A percentile compares a stretch with the other conserved stretches of the same genome.
Conservation (phyloP, 37 sponge, comb jelly and placozoan genomes). For the Lycopodina hypogea region DNA sequence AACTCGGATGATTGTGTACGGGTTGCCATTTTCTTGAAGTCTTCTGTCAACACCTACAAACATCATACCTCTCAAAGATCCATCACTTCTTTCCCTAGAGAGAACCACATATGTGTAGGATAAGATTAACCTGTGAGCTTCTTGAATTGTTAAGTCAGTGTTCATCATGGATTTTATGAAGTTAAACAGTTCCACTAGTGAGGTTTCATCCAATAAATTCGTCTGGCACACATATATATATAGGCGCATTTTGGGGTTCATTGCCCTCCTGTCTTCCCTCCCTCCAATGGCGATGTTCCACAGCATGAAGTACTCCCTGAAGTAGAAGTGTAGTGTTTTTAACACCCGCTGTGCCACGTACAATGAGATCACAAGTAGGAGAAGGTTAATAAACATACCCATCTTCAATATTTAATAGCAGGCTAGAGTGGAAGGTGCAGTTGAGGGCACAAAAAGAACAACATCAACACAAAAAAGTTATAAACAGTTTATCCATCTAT, state of each 20-base stretch:
- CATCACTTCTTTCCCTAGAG: constrained; percentile 67
- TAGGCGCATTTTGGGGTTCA: constrained; percentile 24
- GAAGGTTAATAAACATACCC: too few relatives aligned
- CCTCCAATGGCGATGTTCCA: constrained; percentile 46
- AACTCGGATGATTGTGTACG: constrained; percentile 51
- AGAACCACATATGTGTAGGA: constrained; percentile 53
- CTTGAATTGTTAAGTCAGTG: constrained; percentile 33
- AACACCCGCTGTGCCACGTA: neutral
- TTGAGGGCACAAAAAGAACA: too few relatives aligned
- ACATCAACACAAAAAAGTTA: too few relatives aligned
- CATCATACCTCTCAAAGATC: constrained; percentile 72
- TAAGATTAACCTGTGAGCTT: constrained; percentile 43
- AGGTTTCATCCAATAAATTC: constrained; percentile 26
- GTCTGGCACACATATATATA: constrained; percentile 43
- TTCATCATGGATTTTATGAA: constrained; percentile 38
- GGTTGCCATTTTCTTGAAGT: constrained; percentile 20
- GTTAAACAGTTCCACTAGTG: constrained; percentile 41
- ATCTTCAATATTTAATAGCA: too few relatives aligned
- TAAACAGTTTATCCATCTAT: too few relatives aligned
- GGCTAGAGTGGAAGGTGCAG: too few relatives aligned
- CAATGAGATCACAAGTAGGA: neutral
- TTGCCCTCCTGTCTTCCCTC: constrained; percentile 16
- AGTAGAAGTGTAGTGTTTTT: neutral
- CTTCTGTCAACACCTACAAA: constrained; percentile 34
- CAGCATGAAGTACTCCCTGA: constrained; percentile 40